Evolutionary conservation across 2,113 vertebrate species (phyloP).

Genomic region (Condylura cristata): DNA sequence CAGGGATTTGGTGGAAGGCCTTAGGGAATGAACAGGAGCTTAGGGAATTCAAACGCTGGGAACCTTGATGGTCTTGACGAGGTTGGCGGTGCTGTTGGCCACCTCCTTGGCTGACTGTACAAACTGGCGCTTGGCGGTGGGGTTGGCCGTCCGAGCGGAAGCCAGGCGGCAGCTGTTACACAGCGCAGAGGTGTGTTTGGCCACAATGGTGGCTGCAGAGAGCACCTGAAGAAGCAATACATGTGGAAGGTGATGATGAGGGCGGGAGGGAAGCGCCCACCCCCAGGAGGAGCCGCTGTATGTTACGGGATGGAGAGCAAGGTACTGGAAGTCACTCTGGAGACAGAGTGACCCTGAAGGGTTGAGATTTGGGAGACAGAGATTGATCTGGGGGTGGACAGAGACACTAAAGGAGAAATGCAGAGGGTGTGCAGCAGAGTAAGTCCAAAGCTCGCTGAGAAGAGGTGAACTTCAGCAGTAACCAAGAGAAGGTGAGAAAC

Average conservation of each 20-base stretch:
- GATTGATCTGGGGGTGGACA: not conserved
- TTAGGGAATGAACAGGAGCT: not conserved
- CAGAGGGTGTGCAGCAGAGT: not conserved
- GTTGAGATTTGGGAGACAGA: not conserved
- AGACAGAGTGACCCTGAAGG: not conserved
- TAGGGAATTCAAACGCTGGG: not conserved
- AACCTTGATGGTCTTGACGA: constrained; percentile 99
- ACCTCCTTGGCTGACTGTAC: constrained; percentile 99
- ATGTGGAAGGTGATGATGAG: not conserved
- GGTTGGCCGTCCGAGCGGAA: constrained; percentile 95
- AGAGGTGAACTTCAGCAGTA: not conserved
- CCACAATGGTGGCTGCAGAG: constrained; percentile 97
- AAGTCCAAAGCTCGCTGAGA: not conserved
- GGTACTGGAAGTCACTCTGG: not conserved
- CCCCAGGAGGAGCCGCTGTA: not conserved
- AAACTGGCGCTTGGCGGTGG: constrained; percentile 98
- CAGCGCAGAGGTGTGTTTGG: constrained; percentile 97
- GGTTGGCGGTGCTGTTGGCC: constrained; percentile 98
- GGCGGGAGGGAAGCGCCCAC: not conserved
- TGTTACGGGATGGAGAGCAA: not conserved
- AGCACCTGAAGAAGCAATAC: constrained; percentile 89
- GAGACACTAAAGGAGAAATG: not conserved
- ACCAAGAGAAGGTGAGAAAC: not conserved
- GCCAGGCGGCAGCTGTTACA: constrained; percentile 98
- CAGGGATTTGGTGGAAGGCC: not conserved